Percentiles rank a stretch among this genome's conserved stretches.
Conservation (phyloP, 2,888 invertebrate genomes). For the Nemotelus nigrinus region DNA sequence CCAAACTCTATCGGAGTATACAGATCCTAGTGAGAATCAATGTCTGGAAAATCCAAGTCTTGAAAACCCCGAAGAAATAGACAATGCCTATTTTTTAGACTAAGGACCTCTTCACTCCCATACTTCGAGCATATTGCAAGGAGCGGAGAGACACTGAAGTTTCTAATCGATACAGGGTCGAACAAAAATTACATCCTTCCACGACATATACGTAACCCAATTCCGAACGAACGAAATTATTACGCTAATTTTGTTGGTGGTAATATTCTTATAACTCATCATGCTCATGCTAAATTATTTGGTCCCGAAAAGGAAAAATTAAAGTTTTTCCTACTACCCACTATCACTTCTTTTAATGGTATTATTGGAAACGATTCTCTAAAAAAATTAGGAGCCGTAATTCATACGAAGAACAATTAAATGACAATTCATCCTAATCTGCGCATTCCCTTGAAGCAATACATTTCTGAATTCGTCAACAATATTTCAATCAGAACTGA, state of each 20-base stretch:
- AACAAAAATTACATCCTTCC: constrained; percentile 19
- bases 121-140: constrained; percentile 2
- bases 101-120: constrained; percentile 22
- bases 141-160: constrained; percentile 20
- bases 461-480: constrained; percentile 5
- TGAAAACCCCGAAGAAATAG: neutral
- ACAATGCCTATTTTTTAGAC: constrained; percentile 34
- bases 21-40: neutral
- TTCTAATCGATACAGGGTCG: constrained; percentile 10
- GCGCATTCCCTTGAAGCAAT: constrained; percentile 20
- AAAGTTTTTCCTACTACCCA: constrained; percentile 4
- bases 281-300: neutral
- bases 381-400: neutral
- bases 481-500: constrained; percentile 8
- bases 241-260: constrained; percentile 11
- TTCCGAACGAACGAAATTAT: neutral
- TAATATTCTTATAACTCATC: constrained; percentile 8
- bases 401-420: constrained; percentile 13
- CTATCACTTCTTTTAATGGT: constrained; percentile 20
- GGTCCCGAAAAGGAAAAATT: constrained; percentile 13
- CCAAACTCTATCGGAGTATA: neutral
- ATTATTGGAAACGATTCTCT: constrained; percentile 22
- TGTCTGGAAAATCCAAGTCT: neutral
- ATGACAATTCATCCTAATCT: constrained; percentile 16
- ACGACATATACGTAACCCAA: constrained; percentile 11